These are phyloP conservation scores for Caenorhabditis auriculariae DNA, from an alignment of 2,888 invertebrate species.

Conservation along the genomic window DNA sequence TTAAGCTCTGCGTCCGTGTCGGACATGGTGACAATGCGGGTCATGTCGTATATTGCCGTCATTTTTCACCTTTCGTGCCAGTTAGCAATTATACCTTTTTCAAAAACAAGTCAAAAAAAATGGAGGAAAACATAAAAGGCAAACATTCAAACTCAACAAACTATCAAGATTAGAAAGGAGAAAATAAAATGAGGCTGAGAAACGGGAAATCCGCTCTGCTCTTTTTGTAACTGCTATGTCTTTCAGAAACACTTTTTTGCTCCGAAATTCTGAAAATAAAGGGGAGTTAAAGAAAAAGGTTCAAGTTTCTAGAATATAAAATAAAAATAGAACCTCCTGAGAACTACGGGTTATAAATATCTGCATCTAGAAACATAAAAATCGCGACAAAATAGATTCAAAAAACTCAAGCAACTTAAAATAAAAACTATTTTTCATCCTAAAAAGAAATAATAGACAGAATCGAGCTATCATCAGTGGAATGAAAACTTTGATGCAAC, in stretches of 20 bases:
- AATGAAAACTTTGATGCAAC: too few species aligned
- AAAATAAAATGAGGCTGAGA: not conserved
- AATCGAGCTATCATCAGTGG: too few species aligned
- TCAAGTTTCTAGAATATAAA: too few species aligned
- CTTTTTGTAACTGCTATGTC: not conserved
- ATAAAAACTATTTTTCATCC: too few species aligned
- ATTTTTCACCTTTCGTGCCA: conserved; percentile 14
- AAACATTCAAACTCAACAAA: not conserved
- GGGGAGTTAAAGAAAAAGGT: too few species aligned
- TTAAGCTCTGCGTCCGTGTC: conserved; percentile 32
- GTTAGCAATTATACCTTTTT: not conserved
- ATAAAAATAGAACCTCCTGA: too few species aligned
- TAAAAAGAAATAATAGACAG: too few species aligned
- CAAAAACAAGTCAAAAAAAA: conserved; percentile 1
- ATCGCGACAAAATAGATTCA: too few species aligned
- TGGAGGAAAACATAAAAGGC: not conserved
- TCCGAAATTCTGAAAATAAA: not conserved
- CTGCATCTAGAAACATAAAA: too few species aligned
- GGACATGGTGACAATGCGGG: conserved; percentile 58
- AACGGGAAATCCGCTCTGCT: not conserved
- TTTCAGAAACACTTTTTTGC: not conserved
- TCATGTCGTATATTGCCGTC: conserved; percentile 57
- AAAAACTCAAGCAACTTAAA: too few species aligned
- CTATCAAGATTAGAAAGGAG: not conserved
- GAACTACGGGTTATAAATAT: too few species aligned